phyloP scores from a whole-genome alignment of 2,888 invertebrate species.

The Tribolium freemani region DNA sequence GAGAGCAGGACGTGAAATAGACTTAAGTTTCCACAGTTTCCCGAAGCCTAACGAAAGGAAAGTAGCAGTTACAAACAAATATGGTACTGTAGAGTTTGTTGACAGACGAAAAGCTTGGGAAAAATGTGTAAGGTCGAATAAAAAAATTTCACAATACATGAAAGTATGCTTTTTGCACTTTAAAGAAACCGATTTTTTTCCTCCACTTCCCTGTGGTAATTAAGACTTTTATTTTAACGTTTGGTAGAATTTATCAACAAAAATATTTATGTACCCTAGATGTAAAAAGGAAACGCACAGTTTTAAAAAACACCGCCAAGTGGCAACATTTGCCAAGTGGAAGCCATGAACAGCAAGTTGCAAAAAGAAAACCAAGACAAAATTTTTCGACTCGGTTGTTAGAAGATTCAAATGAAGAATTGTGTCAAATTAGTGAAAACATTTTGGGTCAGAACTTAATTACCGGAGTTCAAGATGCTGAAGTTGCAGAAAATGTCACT shows the following conservation, averaged over 20 bases:
- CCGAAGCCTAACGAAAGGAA: neutral
- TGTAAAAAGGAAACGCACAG: too few relatives aligned
- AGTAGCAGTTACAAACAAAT: neutral
- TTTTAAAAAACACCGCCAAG: too few relatives aligned
- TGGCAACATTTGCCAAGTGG: too few relatives aligned
- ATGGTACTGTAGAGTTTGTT: neutral
- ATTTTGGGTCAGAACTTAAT: neutral
- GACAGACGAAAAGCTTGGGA: slow-evolving; percentile 4
- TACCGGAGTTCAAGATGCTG: neutral
- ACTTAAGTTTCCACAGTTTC: slow-evolving; percentile 1
- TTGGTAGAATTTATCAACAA: neutral
- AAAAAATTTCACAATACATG: neutral
- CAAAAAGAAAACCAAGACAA: too few relatives aligned
- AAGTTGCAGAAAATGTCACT: neutral
- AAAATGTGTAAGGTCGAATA: neutral
- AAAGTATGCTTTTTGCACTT: slow-evolving; percentile 14
- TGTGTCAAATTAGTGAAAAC: too few relatives aligned
- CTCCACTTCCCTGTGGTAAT: neutral
- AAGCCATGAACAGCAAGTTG: too few relatives aligned
- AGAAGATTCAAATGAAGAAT: too few relatives aligned
- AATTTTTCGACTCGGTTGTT: too few relatives aligned
- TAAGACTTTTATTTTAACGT: neutral
- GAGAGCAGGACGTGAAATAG: neutral
- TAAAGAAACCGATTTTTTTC: slow-evolving; percentile 5
- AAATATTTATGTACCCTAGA: neutral